A percentile compares a stretch with the other conserved stretches of the same genome.
phyloP scores from a whole-genome alignment of 1,140 invertebrate genomes.

The Drosophila repleta region DNA sequence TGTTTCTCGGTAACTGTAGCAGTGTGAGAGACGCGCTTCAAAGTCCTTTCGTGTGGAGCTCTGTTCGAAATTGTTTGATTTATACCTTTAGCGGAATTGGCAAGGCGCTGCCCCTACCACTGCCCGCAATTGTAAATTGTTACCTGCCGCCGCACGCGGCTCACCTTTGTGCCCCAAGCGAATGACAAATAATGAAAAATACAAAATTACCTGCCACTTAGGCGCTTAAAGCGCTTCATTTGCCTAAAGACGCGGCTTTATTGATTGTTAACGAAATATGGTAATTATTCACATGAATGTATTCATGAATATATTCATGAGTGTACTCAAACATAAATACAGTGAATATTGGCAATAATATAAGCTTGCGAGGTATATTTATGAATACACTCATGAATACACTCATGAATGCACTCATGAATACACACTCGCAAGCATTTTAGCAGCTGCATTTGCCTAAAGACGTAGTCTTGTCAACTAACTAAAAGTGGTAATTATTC shows the following conservation, averaged over 20 bases:
- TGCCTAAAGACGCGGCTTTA: background rate
- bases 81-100: constrained; percentile 77
- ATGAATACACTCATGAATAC: constrained; percentile 12
- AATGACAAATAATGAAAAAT: constrained; percentile 79
- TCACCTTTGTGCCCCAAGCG: constrained; percentile 22
- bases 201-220: constrained; percentile 69
- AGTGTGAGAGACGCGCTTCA: constrained; percentile 1
- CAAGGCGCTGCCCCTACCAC: constrained; percentile 10
- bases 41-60: constrained; percentile 58
- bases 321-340: background rate
- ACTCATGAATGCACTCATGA: constrained; percentile 15
- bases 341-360: background rate
- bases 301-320: background rate
- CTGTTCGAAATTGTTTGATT: constrained; percentile 78
- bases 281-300: background rate
- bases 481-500: background rate
- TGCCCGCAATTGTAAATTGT: background rate
- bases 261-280: background rate
- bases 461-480: background rate
- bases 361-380: background rate
- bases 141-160: background rate
- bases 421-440: background rate
- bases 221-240: constrained; percentile 35
- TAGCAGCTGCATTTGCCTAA: background rate
- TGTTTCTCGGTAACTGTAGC: background rate